Conservation (phyloP, 1,140 invertebrate genomes). For the Sinella curviseta region DNA sequence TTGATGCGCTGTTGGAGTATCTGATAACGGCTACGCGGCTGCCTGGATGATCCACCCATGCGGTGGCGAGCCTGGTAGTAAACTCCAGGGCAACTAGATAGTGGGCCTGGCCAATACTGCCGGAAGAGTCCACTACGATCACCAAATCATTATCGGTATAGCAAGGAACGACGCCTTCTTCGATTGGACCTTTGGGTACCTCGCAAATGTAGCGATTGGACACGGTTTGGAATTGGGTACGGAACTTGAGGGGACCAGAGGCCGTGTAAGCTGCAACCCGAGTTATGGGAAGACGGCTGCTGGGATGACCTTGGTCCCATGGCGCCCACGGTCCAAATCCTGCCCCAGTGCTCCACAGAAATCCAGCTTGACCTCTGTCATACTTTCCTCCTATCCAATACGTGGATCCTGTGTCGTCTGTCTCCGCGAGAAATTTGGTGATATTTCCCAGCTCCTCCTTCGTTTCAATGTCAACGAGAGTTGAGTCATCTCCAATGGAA, state of each 20-base stretch:
- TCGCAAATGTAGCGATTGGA: not conserved
- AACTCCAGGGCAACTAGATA: constrained; percentile 1
- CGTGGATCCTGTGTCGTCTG: not conserved
- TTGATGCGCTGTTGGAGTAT: not conserved
- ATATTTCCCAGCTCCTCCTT: not conserved
- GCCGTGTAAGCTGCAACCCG: not conserved
- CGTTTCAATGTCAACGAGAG: not conserved
- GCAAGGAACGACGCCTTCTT: not conserved
- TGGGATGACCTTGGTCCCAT: not conserved
- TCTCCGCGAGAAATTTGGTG: not conserved
- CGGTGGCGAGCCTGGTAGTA: not conserved
- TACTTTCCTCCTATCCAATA: not conserved
- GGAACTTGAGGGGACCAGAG: not conserved
- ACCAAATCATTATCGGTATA: constrained; percentile 19
- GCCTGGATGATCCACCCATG: not conserved
- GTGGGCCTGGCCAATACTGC: constrained; percentile 2
- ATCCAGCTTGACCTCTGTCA: not conserved
- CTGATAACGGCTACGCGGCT: not conserved
- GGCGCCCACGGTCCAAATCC: not conserved
- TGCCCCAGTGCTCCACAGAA: not conserved
- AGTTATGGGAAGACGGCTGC: not conserved
- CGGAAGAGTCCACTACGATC: constrained; percentile 30
- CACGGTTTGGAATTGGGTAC: not conserved
- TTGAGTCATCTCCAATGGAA: not conserved
- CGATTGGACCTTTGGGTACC: not conserved